Evolutionary conservation across 2,888 invertebrate genomes (phyloP), one percentile per base, ranked within the genome.

Genomic region (Glomeris marginata): DNA sequence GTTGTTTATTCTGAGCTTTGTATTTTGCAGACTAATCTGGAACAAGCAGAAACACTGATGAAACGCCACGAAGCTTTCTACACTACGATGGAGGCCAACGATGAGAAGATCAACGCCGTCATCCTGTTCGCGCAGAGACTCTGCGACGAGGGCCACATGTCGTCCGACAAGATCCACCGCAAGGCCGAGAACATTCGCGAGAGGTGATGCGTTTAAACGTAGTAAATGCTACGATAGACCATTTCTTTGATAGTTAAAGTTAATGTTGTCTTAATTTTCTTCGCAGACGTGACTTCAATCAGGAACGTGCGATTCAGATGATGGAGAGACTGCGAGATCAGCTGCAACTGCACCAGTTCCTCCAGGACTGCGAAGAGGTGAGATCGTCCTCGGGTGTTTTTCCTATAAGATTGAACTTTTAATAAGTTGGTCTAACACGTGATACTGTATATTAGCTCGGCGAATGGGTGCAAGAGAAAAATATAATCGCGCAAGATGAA

Each of bases 381-480:
- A 56, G 52, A 35, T n/a, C n/a, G n/a, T n/a, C n/a, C n/a, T n/a
- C n/a, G 36, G 11, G 36, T 11, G 11, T 36, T 11, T 11, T 36
- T 36, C 13, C 36, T 11, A 11, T 36, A 13, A 36, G 36, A 36
- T 13, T 36, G 11, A 11, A 36, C 36, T 11, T 13, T 11, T 11
- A 36, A 11, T 36, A 13, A 36, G 13, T 11, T 11, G 11, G 11
- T 13, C 11, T 36, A 11, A 11, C 36, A 13, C 6, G 2, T 10
- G n/a, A 16, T 36, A 13, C 13, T 11, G 6, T 16, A 40, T 5
- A 16, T 21, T 48, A 66, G 66, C 75, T 99, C 55, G 84, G 84
- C 55, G 98, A 98, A 74, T 99, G 98, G 98, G 87, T 98, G 41
- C 92, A 94, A 64, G 98, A 98, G 69, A 98, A 98, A 73, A 91